These are phyloP conservation scores for Dendrolimus kikuchii DNA, from an alignment of 1,140 invertebrate genomes.

Conservation along the genomic window DNA sequence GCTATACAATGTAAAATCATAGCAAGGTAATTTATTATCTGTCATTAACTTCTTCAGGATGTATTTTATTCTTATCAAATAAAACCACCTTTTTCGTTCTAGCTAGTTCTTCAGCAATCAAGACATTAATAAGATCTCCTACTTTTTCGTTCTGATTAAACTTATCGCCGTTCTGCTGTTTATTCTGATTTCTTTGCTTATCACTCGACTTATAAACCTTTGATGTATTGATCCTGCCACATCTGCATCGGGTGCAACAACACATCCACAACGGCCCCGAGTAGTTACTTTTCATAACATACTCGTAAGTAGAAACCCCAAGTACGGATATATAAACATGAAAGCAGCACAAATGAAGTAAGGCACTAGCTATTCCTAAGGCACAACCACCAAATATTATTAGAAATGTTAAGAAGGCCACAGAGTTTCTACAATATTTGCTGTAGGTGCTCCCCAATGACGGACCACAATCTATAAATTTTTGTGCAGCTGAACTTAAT, in stretches of 20 bases:
- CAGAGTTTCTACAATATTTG: constrained; percentile 47
- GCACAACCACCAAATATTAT: constrained; percentile 79
- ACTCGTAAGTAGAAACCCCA: constrained; percentile 93
- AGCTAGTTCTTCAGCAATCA: constrained; percentile 46
- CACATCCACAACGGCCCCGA: constrained; percentile 4
- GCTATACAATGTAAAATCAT: not conserved
- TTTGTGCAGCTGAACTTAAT: constrained; percentile 65
- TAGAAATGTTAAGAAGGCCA: constrained; percentile 77
- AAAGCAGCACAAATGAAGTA: constrained; percentile 92
- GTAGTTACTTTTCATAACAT: constrained; percentile 69
- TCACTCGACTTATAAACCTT: constrained; percentile 11
- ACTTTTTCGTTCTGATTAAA: constrained; percentile 24
- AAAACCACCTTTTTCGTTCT: constrained; percentile 43
- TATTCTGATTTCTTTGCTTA: constrained; percentile 9
- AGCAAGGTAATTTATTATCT: constrained; percentile 5
- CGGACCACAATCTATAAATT: constrained; percentile 40
- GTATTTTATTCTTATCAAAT: constrained; percentile 51
- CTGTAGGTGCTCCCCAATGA: constrained; percentile 19
- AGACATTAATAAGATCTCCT: constrained; percentile 33
- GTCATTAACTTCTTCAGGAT: constrained; percentile 32
- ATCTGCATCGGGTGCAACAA: constrained; percentile 9
- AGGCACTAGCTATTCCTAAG: constrained; percentile 81
- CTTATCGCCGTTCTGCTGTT: not conserved
- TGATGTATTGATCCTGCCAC: constrained; percentile 15
- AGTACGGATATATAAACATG: constrained; percentile 90